These are phyloP conservation scores for Rhea pennata DNA, from an alignment of 2,113 vertebrate species.

Conservation along the genomic window DNA sequence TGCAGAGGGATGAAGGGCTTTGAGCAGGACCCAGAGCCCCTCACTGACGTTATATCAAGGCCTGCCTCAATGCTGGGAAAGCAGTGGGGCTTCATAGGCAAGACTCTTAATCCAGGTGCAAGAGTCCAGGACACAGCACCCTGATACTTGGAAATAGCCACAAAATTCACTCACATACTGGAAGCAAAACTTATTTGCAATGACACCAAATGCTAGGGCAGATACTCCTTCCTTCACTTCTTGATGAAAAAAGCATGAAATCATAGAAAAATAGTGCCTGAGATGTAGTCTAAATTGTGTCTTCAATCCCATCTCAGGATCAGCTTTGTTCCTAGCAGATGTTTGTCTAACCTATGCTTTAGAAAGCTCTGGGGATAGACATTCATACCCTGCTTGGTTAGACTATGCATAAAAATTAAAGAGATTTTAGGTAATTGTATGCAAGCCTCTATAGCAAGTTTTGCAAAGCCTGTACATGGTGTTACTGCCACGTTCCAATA, in stretches of 20 bases:
- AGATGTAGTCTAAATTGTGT: rapidly evolving
- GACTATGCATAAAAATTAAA: neutral
- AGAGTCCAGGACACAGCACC: neutral
- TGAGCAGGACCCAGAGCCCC: neutral
- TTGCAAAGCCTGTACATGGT: neutral
- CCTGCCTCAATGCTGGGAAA: neutral
- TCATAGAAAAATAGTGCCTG: neutral
- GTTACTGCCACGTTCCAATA: neutral
- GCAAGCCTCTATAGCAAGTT: neutral
- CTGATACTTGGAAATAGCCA: neutral
- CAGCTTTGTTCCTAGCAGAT: neutral
- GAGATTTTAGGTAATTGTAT: neutral
- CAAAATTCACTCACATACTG: neutral
- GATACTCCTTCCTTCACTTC: neutral
- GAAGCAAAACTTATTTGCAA: neutral
- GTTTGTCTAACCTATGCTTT: neutral
- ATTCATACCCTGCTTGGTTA: neutral
- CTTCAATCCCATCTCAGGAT: neutral
- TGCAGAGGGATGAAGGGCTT: neutral
- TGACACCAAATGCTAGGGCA: neutral
- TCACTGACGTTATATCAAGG: neutral
- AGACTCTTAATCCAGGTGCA: neutral
- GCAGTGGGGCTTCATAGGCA: neutral
- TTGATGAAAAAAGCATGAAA: neutral
- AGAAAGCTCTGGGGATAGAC: neutral